phyloP scores from a whole-genome alignment of 2,113 vertebrate genomes.

The Ranitomeya variabilis region DNA sequence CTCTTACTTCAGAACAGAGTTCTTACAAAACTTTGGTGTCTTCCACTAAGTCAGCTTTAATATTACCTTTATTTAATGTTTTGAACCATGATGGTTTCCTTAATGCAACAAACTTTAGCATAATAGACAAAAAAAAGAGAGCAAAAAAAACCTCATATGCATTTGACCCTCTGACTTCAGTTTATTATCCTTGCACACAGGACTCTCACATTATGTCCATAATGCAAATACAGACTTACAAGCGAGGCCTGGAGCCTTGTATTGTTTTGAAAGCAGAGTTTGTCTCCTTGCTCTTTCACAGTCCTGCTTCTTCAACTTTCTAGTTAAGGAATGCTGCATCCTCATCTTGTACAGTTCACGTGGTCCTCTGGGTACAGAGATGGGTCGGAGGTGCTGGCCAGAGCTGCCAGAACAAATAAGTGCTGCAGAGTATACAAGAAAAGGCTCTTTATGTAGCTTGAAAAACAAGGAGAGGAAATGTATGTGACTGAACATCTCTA shows the following conservation, averaged over 20 bases:
- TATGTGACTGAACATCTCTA: conserved; percentile 10
- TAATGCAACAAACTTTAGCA: background rate
- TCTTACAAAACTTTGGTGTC: background rate
- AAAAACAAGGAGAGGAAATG: conserved; percentile 46
- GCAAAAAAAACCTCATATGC: conserved; percentile 14
- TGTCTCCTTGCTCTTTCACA: background rate
- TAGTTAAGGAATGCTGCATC: conserved; percentile 18
- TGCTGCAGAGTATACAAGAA: conserved; percentile 1
- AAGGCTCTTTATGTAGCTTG: conserved; percentile 8
- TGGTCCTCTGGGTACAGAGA: conserved; percentile 25
- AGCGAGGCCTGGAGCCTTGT: conserved; percentile 4
- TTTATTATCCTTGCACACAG: conserved; percentile 47
- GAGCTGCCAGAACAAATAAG: conserved; percentile 49
- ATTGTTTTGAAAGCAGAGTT: conserved; percentile 18
- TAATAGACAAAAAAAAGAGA: background rate
- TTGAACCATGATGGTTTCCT: background rate
- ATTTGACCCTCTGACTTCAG: conserved; percentile 15
- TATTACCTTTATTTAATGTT: background rate
- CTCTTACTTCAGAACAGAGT: background rate
- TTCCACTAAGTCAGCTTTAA: background rate
- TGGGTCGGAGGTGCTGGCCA: conserved; percentile 42
- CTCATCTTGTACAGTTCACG: conserved; percentile 12
- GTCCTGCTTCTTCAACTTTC: conserved; percentile 30
- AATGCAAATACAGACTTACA: conserved; percentile 37
- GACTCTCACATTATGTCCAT: background rate